Percentiles rank a stretch among this genome's conserved stretches.
phyloP scores from a whole-genome alignment of 1,140 invertebrate genomes.

The Lepeophtheirus salmonis region DNA sequence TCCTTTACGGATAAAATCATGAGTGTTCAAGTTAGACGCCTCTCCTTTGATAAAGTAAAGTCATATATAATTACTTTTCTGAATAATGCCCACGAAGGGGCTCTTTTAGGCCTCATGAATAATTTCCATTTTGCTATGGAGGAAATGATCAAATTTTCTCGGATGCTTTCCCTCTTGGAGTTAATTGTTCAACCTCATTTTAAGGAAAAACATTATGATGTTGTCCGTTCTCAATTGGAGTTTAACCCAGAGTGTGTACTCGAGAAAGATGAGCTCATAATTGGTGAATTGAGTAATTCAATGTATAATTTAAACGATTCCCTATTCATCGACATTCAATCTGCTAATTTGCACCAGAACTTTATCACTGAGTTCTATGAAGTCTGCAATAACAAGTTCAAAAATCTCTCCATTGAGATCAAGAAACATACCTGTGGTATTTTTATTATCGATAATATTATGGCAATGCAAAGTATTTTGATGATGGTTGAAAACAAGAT shows the following conservation, averaged over 20 bases:
- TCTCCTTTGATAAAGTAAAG: background rate
- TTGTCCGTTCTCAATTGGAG: background rate
- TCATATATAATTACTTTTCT: background rate
- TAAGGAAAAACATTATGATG: background rate
- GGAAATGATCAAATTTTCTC: background rate
- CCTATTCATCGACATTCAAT: background rate
- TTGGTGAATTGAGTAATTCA: background rate
- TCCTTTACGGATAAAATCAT: background rate
- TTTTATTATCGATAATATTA: background rate
- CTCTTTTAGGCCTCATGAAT: background rate
- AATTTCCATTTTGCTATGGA: background rate
- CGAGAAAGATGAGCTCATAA: background rate
- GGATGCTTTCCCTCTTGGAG: background rate
- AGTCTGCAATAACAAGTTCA: background rate
- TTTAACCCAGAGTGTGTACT: background rate
- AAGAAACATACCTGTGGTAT: background rate
- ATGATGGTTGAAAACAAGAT: background rate
- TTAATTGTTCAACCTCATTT: background rate
- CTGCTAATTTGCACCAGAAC: background rate
- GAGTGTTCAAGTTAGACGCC: background rate
- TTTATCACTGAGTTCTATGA: background rate
- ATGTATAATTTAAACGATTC: background rate
- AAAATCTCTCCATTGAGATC: background rate
- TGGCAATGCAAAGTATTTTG: background rate
- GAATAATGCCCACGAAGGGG: background rate